Percentiles rank a stretch among this genome's conserved stretches.
Conservation (phyloP, 53 echinoderm and acorn worm genomes). For the Zoroaster sp. region DNA sequence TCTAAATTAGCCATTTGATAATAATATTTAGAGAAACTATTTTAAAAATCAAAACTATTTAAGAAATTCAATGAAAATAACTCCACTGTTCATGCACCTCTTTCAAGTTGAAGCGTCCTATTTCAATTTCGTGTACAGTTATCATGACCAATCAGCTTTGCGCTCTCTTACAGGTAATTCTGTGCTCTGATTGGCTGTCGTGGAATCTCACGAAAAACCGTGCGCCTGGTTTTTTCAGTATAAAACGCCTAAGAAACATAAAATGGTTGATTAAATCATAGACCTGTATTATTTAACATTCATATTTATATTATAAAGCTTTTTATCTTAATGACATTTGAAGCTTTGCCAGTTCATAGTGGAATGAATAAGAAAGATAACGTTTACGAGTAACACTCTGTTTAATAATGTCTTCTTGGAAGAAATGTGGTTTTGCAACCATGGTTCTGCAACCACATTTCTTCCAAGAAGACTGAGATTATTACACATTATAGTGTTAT, state of each 20-base stretch:
- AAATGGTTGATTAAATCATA: not conserved
- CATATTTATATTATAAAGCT: no score
- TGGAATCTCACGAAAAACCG: not conserved
- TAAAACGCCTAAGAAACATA: not conserved
- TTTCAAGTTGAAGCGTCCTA: no score
- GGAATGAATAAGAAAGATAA: no score
- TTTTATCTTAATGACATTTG: no score
- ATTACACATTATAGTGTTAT: no score
- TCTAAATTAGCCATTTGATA: not conserved
- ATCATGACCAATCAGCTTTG: slow-evolving; percentile 30
- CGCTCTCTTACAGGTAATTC: not conserved
- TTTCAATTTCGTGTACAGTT: slow-evolving; percentile 45
- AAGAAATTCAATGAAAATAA: not conserved
- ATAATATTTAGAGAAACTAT: not conserved
- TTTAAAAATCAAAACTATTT: not conserved
- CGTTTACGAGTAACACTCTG: no score
- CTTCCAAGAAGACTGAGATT: no score
- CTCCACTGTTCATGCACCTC: not conserved
- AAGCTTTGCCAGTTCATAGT: no score
- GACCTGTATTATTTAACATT: no score
- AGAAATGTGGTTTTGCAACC: no score
- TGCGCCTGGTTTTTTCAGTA: not conserved
- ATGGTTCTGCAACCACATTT: no score
- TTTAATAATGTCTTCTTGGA: no score
- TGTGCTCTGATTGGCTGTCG: slow-evolving; percentile 37